These are phyloP conservation scores for Corvus moneduloides DNA, from an alignment of 2,113 vertebrate genomes.

Conservation along the genomic window DNA sequence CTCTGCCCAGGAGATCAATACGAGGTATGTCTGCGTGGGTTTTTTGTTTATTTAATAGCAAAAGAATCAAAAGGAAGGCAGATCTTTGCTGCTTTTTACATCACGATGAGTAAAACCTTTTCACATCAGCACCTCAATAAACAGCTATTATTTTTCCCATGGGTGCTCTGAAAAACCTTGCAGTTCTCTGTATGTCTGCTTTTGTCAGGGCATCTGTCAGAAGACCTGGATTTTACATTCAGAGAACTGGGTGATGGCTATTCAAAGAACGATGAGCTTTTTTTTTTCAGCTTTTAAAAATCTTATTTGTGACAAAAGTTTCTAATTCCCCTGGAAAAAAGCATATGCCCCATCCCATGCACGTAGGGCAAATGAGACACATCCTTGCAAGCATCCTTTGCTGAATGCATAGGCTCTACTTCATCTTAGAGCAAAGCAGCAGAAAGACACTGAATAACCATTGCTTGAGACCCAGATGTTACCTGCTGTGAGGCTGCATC, in stretches of 20 bases:
- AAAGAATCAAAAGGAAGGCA: not conserved
- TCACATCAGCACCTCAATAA: not conserved
- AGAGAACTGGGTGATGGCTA: not conserved
- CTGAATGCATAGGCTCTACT: not conserved
- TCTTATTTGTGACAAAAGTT: not conserved
- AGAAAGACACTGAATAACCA: not conserved
- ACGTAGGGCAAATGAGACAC: rapidly evolving
- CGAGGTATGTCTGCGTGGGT: slow-evolving; percentile 73
- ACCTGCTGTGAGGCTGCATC: not conserved
- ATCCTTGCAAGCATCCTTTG: not conserved
- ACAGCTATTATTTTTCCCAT: not conserved
- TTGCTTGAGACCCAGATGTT: not conserved
- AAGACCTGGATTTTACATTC: not conserved
- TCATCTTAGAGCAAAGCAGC: not conserved
- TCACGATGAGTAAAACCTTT: not conserved
- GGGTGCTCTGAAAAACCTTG: not conserved
- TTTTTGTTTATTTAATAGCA: not conserved
- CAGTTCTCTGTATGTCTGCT: not conserved
- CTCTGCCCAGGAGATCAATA: slow-evolving; percentile 97
- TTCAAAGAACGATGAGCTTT: not conserved
- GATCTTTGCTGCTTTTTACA: not conserved
- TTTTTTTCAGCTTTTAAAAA: not conserved
- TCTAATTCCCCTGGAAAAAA: not conserved
- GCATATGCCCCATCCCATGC: not conserved
- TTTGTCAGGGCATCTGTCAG: not conserved